Percentiles rank a stretch among this genome's conserved stretches.
Conservation (phyloP, 2,888 invertebrate genomes). For the Melieria picta region DNA sequence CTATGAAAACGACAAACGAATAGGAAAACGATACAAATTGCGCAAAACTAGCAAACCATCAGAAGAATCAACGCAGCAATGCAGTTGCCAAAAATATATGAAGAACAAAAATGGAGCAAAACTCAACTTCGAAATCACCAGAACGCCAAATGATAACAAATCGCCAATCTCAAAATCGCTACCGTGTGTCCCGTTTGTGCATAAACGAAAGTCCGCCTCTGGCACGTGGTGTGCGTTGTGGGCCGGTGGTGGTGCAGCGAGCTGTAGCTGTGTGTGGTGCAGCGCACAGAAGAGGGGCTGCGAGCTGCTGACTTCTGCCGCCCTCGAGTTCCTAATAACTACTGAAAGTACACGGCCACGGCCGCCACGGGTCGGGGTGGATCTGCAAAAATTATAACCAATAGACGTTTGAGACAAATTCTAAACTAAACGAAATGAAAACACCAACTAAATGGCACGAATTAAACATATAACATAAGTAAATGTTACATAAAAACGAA, state of each 20-base stretch:
- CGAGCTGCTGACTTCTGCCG: not conserved
- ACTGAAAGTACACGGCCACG: constrained; percentile 2
- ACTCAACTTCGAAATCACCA: constrained; percentile 53
- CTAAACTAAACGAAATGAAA: constrained; percentile 51
- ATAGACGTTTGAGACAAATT: constrained; percentile 61
- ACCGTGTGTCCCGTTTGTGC: constrained; percentile 61
- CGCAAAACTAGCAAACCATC: constrained; percentile 41
- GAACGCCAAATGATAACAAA: constrained; percentile 43
- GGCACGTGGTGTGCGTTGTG: not conserved
- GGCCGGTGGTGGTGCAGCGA: not conserved
- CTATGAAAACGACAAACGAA: constrained; percentile 3
- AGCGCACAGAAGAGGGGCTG: not conserved
- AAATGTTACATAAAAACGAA: constrained; percentile 1
- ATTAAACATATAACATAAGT: constrained; percentile 42
- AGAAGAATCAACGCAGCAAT: constrained; percentile 40
- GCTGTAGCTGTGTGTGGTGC: not conserved
- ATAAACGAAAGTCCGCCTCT: constrained; percentile 50
- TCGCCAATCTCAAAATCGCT: constrained; percentile 50
- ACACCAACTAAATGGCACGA: constrained; percentile 48
- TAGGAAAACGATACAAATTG: constrained; percentile 22
- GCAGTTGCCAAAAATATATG: constrained; percentile 48
- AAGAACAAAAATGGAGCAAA: constrained; percentile 51
- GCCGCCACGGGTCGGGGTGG: constrained; percentile 39
- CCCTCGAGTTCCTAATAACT: no score
- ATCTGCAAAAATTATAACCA: constrained; percentile 57